phyloP scores from a whole-genome alignment of 2,888 invertebrate genomes.

The Colletes collaris region DNA sequence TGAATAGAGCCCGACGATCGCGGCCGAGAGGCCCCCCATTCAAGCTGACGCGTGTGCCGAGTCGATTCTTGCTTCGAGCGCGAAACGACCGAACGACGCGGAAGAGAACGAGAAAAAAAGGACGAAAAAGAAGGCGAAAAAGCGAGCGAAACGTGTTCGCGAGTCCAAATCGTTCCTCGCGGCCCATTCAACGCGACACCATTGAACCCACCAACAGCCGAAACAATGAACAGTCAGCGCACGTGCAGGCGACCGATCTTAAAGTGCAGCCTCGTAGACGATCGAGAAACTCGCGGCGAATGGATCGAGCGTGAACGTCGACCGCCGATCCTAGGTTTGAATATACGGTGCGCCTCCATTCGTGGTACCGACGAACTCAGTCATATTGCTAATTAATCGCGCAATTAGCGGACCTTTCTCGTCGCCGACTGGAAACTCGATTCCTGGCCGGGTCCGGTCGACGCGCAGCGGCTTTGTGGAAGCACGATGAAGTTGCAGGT shows the following conservation, averaged over 20 bases:
- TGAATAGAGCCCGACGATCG: too few relatives aligned
- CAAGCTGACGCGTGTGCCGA: neutral
- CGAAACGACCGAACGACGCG: neutral
- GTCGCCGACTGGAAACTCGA: slow-evolving; percentile 10
- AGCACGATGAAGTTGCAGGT: slow-evolving; percentile 51
- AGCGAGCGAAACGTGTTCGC: slow-evolving; percentile 25
- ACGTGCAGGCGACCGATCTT: neutral
- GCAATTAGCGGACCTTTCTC: slow-evolving; percentile 50
- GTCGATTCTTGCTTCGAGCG: slow-evolving; percentile 4
- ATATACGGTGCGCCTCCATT: neutral
- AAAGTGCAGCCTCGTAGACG: neutral
- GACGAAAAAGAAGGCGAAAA: neutral
- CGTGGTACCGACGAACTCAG: slow-evolving; percentile 13
- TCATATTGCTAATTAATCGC: slow-evolving; percentile 59
- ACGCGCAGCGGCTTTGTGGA: slow-evolving; percentile 22
- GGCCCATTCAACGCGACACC: slow-evolving; percentile 27
- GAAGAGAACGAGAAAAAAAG: neutral
- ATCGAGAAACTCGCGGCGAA: slow-evolving; percentile 11
- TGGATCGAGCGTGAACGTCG: slow-evolving; percentile 22
- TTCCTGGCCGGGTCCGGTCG: neutral
- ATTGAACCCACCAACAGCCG: slow-evolving; percentile 31
- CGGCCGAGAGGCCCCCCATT: neutral
- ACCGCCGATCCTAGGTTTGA: slow-evolving; percentile 9
- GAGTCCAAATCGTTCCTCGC: slow-evolving; percentile 24
- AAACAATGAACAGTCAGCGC: slow-evolving; percentile 46